A percentile compares a stretch with the other conserved stretches of the same genome.
Conservation (phyloP, 2,797 vertebrate genomes). For the Paedocypris micromegethes region DNA sequence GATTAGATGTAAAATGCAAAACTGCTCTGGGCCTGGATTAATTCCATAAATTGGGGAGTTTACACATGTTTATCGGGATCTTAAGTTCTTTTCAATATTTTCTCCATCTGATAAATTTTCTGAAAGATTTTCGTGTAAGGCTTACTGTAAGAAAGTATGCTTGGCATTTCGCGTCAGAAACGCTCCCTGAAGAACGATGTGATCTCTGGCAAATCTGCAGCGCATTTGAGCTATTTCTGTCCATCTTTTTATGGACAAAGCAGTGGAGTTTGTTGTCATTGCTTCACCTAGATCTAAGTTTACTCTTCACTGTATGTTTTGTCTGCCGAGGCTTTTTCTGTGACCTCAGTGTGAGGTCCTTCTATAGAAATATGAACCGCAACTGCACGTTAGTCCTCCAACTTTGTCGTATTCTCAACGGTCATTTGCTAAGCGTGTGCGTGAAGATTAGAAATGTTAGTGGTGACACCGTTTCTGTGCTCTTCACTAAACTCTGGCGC, state of each 20-base stretch:
- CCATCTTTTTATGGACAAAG: conserved; percentile 1
- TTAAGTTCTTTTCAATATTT: no score
- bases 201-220: background rate
- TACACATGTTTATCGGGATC: no score
- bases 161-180: no score
- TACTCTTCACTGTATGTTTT: conserved; percentile 25
- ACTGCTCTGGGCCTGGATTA: no score
- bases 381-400: conserved; percentile 8
- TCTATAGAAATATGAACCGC: conserved; percentile 16
- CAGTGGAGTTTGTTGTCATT: conserved; percentile 17
- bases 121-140: no score
- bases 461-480: conserved; percentile 6
- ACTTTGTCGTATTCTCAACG: background rate
- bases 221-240: conserved; percentile 25
- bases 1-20: no score
- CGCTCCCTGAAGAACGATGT: background rate
- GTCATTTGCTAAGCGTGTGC: no score
- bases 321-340: conserved; percentile 24
- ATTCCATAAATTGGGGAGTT: no score
- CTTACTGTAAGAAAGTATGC: no score
- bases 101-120: no score
- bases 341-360: conserved; percentile 21
- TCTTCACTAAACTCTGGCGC: conserved; percentile 54
- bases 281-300: conserved; percentile 19
- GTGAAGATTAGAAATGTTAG: background rate